Percentiles rank a stretch among this genome's conserved stretches.
phyloP scores from a whole-genome alignment of 2,113 vertebrate genomes.

The human (Homo sapiens) region DNA sequence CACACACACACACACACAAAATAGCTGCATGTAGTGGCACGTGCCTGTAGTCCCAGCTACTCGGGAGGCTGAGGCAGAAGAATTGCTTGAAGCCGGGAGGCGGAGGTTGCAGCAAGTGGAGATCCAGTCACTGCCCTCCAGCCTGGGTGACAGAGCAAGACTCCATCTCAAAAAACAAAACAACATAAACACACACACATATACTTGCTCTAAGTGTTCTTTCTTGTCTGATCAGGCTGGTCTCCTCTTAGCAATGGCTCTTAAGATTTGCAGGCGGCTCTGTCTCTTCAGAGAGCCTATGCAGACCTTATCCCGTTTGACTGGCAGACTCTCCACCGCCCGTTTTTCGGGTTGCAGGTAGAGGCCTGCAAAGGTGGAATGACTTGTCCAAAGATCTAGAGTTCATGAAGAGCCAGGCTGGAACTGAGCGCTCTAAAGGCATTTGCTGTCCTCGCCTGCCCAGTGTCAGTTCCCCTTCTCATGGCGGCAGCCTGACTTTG shows the following conservation, averaged over 20 bases:
- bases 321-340: neutral
- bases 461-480: fast-evolving
- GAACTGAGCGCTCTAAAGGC: neutral
- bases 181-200: no score
- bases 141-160: no score
- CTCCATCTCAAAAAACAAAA: no score
- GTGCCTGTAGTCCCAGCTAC: no score
- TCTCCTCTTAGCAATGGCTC: neutral
- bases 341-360: neutral
- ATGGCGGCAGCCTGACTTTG: neutral
- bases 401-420: neutral
- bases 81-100: no score
- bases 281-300: neutral
- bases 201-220: no score
- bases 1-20: no score
- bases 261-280: neutral
- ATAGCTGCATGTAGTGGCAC: no score
- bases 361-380: neutral
- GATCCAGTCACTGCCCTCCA: no score
- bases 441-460: neutral
- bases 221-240: neutral
- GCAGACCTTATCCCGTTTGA: neutral
- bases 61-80: no score
- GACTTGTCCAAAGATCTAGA: neutral
- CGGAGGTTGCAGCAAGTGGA: no score